Base-by-base conservation (phyloP, 1,140 invertebrate species). In the Mesaphorura yosii region DNA sequence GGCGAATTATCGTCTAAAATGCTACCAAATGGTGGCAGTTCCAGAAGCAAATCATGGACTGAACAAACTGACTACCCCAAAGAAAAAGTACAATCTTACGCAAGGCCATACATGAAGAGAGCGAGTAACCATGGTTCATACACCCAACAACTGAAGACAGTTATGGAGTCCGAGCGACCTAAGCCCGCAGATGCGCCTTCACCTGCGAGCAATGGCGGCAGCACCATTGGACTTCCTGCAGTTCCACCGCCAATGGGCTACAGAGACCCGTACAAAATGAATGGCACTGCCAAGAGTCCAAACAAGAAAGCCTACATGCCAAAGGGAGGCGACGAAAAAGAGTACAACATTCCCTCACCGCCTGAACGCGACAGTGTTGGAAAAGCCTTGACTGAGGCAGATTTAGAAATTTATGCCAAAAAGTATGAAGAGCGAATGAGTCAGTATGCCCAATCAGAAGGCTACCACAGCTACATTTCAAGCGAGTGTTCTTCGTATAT, bases 381-480 rank as follows among this genome's bases (percentile, higher is more conserved):
- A 40, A 74, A 72, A 47, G 75, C 73, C 17, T 68, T 76, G 22
- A 80, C 80, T 1, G 78, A 83, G 68, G 77, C 78, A 6, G 80
- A 81, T 48, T 68, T 84, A 2, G 81, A 84, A 57, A 77, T 83
- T 53, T 84, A 84, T 63, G 78, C 78, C 14, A 74, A 78, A 27
- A 71, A 73, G 22, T 78, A 76, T 58, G 74, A 77, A 49, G 78
- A 79, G 34, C 70, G 72, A 45, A 69, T 72, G 41, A 68, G 72
- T 55, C 78, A 78, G 54, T 86, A 86, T 68, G 83, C 83, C 15
- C 82, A 85, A 58, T 83, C 81, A 22, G 83, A 86, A 70, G 83
- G 83, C 14, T 86, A 86, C 66, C 83, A 85, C 65, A 84, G 81
- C 67, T 86, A 82, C 67, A 84, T 82, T 22, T 86, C 81, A 51